Evolutionary conservation across 2,113 vertebrate species (phyloP), one percentile per base, ranked within the genome.

Genomic region (Charadrius vociferus): DNA sequence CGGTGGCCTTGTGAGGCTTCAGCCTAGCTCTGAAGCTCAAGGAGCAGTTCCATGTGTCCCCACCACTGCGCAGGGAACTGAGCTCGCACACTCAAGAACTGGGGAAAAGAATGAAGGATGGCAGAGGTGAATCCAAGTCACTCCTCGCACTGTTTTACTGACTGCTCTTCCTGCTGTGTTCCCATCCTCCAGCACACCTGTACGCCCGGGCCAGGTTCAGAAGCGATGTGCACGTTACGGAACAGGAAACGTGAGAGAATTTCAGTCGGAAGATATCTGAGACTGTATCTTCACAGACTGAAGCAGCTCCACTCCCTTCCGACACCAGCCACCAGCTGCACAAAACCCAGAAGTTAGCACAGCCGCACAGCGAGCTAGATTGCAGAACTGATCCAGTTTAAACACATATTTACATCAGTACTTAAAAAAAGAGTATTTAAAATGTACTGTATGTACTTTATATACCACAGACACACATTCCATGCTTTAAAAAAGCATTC

Each of bases 391-490:
- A 49, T 27, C 41, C 34, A 19, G 34, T 49, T 61, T 41, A 32
- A 85, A 83, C 5, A 7, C 6, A 1, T 20, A 30, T 5, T 80
- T n/a, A 68, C 10, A 81, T 14, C 32, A 10, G 43, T 56, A 10
- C 20, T 61, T 68, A 3, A 32, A 81, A 85, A 81, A 78, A 45
- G 3, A 66, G 0, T 7, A 32, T 36, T 74, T 92, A 0, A 22
- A 47, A 89, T 23, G 41, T 11, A 19, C 0, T 12, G 0, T 10
- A 18, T 1, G 4, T 18, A 43, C 14, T 81, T 78, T 14, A 73
- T 4, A 6, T 6, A 32, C 0, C 0, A 67, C 10, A 50, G 36
- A 58, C 24, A 53, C 36, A 16, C 5, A 12, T 39, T 13, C 10
- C 7, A 7, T 1, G 17, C 37, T 80, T 77, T 9, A 61, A 58